Evolutionary conservation across 1,140 invertebrate genomes (phyloP), one percentile per base, ranked within the genome.

Genomic region (Lepidurus packardi): DNA sequence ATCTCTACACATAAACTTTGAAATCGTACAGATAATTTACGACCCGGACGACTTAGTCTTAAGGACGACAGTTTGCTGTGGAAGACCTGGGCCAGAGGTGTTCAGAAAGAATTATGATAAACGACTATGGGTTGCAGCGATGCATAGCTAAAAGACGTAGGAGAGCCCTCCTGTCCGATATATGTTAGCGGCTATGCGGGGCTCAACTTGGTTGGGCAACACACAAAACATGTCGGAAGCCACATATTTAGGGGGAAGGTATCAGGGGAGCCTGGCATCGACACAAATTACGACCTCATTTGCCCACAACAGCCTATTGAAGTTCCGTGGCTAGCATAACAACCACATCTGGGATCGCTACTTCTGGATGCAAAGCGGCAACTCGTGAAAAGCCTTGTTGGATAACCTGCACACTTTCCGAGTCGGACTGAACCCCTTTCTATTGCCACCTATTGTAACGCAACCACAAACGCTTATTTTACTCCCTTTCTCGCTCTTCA

Each of bases 251-350:
- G 53, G 53, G 21, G 53, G 53, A 65, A 13, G 53, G 53, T 65
- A 65, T 65, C 53, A 65, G 13, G 53, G 53, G 53, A 65, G 53
- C 53, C 53, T 65, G 9, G 53, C 53, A 65, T 65, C 53, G 21
- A 65, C 53, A 65, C 53, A 65, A 65, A 65, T 65, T 65, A 65
- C 53, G 53, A 65, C 53, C 16, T 65, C 53, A 65, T 65, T 65
- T 65, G 53, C 53, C 53, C 53, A 65, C 53, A 65, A 65, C 53
- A 65, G 53, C 53, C 53, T 65, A 65, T 65, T 65, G 53, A 65
- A 65, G 53, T 65, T 65, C 21, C 53, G 53, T 65, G 53, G 53
- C 53, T 65, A 21, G 53, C 53, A 65, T 65, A 65, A 65, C 53
- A 65, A 65, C 53, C 53, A 65, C 53, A 65, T 65, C 53, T 65